Conservation (phyloP, 2,797 vertebrate species). For the Phoeniculus purpureus region DNA sequence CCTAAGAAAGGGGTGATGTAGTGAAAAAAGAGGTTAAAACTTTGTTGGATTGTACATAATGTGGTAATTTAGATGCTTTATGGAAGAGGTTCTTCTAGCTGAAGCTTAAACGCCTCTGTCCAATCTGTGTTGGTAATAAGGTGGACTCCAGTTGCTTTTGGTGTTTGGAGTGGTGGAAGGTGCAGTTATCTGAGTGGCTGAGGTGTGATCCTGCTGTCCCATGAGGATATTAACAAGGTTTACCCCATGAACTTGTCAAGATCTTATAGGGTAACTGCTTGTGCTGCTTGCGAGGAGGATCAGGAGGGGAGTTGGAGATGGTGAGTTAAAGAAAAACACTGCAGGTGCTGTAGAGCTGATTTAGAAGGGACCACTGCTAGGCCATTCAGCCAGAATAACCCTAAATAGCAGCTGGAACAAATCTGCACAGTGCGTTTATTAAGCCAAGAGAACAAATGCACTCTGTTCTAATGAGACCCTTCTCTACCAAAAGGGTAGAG, state of each 20-base stretch:
- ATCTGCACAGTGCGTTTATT: background rate
- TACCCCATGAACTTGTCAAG: background rate
- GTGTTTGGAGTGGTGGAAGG: background rate
- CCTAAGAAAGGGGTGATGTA: background rate
- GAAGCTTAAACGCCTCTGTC: fast-evolving
- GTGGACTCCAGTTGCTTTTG: background rate
- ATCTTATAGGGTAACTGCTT: fast-evolving
- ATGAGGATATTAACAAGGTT: background rate
- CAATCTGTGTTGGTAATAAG: background rate
- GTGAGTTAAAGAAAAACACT: background rate
- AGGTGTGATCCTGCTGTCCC: background rate
- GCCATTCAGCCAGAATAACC: background rate
- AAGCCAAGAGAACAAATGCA: background rate
- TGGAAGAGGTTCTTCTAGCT: background rate
- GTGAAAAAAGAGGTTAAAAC: background rate
- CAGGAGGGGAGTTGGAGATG: background rate
- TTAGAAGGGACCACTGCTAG: background rate
- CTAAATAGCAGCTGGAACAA: background rate
- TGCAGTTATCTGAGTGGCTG: background rate
- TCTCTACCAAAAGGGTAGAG: too few species aligned
- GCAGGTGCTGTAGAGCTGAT: background rate
- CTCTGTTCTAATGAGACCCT: background rate
- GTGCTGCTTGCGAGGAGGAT: background rate
- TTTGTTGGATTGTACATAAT: too few species aligned
- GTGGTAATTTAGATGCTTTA: background rate